These are phyloP conservation scores for Lucilia cuprina DNA, from an alignment of 1,140 invertebrate species.

Conservation along the genomic window DNA sequence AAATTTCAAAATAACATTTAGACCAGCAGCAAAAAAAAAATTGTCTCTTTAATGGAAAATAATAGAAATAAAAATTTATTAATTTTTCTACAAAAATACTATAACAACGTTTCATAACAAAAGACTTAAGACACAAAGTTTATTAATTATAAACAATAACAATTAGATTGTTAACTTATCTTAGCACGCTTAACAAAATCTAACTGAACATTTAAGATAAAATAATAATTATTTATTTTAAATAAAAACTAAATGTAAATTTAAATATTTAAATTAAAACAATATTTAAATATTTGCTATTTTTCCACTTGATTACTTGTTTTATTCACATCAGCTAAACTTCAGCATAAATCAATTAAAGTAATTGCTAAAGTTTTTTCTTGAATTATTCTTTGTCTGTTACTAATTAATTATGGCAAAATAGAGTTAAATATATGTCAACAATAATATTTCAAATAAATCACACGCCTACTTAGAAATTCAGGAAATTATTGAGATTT, in stretches of 20 bases:
- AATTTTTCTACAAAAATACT: too few species aligned
- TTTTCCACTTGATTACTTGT: background rate
- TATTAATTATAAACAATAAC: background rate
- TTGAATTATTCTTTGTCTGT: background rate
- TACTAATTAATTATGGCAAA: slow-evolving; percentile 1
- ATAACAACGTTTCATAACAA: background rate
- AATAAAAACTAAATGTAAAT: background rate
- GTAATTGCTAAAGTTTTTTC: background rate
- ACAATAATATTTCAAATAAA: background rate
- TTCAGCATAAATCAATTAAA: background rate
- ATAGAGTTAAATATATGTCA: background rate
- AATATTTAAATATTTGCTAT: background rate
- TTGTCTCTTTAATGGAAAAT: too few species aligned
- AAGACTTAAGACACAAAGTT: background rate
- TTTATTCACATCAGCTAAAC: background rate
- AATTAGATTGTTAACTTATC: background rate
- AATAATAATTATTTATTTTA: background rate
- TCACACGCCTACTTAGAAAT: background rate
- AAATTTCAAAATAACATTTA: too few species aligned
- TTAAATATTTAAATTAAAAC: background rate
- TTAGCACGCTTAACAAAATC: background rate
- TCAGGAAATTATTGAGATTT: background rate
- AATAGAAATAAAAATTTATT: too few species aligned
- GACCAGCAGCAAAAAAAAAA: too few species aligned
- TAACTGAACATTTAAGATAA: background rate